A percentile compares a stretch with the other conserved stretches of the same genome.
These are phyloP conservation scores for Pantherophis vulpinus DNA, from an alignment of 2,797 vertebrate species.

Conservation along the genomic window DNA sequence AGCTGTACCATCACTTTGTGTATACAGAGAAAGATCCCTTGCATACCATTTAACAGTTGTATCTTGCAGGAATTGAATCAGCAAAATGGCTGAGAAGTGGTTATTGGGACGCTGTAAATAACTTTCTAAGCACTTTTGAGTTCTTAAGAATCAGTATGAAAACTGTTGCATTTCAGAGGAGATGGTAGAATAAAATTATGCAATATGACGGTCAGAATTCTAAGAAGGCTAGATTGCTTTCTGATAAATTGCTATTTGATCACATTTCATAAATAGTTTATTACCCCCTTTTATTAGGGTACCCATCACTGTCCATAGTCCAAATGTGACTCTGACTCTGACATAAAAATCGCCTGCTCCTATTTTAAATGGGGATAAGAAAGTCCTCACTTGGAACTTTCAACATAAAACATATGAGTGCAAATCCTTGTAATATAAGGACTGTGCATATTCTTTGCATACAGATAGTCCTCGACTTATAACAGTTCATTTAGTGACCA, in stretches of 20 bases:
- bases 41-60: background rate
- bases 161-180: background rate
- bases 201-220: background rate
- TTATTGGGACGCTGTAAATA: background rate
- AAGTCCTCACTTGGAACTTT: background rate
- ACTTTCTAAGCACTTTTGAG: background rate
- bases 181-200: background rate
- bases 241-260: background rate
- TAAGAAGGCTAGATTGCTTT: background rate
- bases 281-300: background rate
- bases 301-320: background rate
- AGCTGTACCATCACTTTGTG: background rate
- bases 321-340: background rate
- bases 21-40: background rate
- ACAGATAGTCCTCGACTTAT: background rate
- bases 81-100: background rate
- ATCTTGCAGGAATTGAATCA: background rate
- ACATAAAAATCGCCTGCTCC: background rate
- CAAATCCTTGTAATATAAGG: background rate
- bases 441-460: background rate
- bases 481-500: background rate
- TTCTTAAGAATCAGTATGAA: background rate
- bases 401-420: background rate
- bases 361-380: background rate
- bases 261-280: background rate